phyloP scores from a whole-genome alignment of 23 tunicate genomes.

The Botrylloides violaceus region DNA sequence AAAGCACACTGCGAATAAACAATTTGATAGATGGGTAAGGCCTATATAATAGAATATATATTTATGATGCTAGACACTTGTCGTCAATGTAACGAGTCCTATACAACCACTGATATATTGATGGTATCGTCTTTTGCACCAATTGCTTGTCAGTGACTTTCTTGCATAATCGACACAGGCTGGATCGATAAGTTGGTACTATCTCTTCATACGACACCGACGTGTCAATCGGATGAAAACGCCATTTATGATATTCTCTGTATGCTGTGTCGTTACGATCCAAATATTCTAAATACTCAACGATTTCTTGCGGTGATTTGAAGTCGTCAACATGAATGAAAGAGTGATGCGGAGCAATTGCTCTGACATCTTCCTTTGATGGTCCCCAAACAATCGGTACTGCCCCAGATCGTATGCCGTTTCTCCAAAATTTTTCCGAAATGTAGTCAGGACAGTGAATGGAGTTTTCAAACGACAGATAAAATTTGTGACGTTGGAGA shows the following conservation, averaged over 20 bases:
- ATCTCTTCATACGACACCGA: background rate
- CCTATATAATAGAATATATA: no score
- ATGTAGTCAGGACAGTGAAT: slow-evolving; percentile 67
- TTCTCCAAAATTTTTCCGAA: slow-evolving; percentile 84
- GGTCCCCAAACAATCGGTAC: slow-evolving; percentile 85
- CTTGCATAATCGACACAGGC: slow-evolving; percentile 17
- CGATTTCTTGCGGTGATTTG: slow-evolving; percentile 38
- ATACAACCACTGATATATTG: slow-evolving; percentile 19
- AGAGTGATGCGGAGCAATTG: slow-evolving; percentile 49
- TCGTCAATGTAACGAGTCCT: slow-evolving; percentile 11
- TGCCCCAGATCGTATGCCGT: slow-evolving; percentile 47
- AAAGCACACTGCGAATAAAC: no score
- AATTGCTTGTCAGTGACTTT: slow-evolving; percentile 3
- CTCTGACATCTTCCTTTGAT: slow-evolving; percentile 42
- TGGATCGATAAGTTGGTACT: slow-evolving; percentile 12
- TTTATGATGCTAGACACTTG: background rate
- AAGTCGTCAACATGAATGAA: slow-evolving; percentile 65
- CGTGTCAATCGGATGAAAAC: slow-evolving; percentile 1
- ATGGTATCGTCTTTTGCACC: slow-evolving; percentile 15
- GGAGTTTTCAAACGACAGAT: slow-evolving; percentile 75
- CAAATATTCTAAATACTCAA: slow-evolving; percentile 40
- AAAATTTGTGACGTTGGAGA: slow-evolving; percentile 49
- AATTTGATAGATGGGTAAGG: no score
- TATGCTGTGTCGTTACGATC: slow-evolving; percentile 55
- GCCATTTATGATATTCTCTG: slow-evolving; percentile 39